Evolutionary conservation across 2,797 vertebrate species (phyloP).

Genomic region (Zenarchopterus dispar): DNA sequence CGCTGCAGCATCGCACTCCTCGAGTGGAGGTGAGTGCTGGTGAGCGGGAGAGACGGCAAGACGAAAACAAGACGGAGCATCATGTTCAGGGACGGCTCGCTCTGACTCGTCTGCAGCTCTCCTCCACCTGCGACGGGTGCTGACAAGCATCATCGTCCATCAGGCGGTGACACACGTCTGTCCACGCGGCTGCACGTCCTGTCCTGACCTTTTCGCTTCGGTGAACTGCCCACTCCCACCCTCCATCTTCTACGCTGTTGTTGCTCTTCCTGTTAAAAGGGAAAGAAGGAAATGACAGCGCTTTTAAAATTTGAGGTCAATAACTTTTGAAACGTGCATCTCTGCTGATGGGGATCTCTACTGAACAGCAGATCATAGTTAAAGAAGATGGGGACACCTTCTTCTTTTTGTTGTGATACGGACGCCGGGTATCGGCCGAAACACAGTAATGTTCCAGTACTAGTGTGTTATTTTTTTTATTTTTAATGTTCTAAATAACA

Average conservation of each 20-base stretch:
- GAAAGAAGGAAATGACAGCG: constrained; percentile 30
- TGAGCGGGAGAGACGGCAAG: constrained; percentile 27
- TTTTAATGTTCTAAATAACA: no score
- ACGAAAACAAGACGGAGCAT: constrained; percentile 8
- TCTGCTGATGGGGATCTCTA: no score
- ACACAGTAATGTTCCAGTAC: no score
- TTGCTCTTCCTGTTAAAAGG: constrained; percentile 16
- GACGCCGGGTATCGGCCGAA: no score
- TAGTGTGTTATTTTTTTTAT: no score
- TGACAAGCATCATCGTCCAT: constrained; percentile 21
- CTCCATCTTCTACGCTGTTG: constrained; percentile 13
- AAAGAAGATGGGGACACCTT: no score
- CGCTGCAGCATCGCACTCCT: constrained; percentile 45
- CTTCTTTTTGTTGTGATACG: no score
- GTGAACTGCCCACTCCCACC: constrained; percentile 25
- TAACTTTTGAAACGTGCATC: no score
- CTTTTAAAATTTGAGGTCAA: neutral
- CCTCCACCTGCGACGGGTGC: constrained; percentile 43
- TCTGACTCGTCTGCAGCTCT: constrained; percentile 24
- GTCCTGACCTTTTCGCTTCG: constrained; percentile 58
- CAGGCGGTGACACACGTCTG: constrained; percentile 42
- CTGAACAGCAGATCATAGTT: no score
- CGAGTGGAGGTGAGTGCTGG: constrained; percentile 29
- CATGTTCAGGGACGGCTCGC: constrained; percentile 15
- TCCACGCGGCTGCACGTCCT: constrained; percentile 60